phyloP scores from a whole-genome alignment of 2,113 vertebrate species.

The Junco hyemalis region DNA sequence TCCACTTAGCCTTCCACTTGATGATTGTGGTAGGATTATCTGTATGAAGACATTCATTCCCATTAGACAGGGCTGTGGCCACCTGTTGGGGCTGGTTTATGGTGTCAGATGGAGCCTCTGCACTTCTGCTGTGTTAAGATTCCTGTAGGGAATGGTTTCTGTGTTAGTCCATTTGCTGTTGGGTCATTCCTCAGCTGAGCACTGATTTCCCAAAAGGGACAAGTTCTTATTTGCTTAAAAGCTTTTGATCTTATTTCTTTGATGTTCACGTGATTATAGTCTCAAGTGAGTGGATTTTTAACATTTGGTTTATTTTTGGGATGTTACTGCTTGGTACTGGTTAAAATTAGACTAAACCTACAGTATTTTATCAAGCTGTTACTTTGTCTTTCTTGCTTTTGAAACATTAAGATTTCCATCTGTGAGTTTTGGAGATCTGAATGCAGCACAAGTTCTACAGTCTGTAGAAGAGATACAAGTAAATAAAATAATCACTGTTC shows the following conservation, averaged over 20 bases:
- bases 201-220: neutral
- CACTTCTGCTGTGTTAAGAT: neutral
- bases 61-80: neutral
- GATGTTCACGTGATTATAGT: neutral
- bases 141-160: neutral
- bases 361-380: neutral
- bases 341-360: neutral
- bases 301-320: neutral
- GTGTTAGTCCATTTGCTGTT: neutral
- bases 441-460: neutral
- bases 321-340: neutral
- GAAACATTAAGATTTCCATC: neutral
- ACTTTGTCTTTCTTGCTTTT: neutral
- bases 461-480: neutral
- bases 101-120: neutral
- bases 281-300: neutral
- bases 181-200: neutral
- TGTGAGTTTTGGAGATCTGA: neutral
- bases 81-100: neutral
- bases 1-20: neutral
- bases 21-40: neutral
- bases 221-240: neutral
- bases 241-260: neutral
- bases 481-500: neutral
- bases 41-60: neutral